Evolutionary conservation across 2,113 vertebrate genomes (phyloP).

Genomic region (Pterocles orientalis): DNA sequence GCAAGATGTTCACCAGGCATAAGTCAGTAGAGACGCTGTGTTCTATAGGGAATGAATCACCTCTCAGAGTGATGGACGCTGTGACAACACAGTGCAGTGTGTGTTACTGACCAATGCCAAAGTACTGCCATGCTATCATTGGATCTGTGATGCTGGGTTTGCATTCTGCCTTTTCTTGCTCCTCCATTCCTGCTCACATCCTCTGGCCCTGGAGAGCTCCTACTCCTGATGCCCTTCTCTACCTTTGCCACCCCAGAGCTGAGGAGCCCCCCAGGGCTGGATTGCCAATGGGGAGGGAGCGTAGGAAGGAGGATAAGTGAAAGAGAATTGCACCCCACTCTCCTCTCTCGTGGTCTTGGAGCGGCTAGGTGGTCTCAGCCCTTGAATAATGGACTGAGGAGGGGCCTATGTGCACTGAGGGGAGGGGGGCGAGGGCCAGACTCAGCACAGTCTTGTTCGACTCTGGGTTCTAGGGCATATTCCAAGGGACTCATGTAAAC

Average conservation of each 20-base stretch:
- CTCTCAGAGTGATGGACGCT: not conserved
- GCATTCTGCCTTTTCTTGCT: not conserved
- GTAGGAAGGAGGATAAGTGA: not conserved
- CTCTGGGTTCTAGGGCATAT: not conserved
- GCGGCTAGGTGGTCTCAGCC: not conserved
- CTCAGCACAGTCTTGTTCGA: not conserved
- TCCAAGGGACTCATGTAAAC: not conserved
- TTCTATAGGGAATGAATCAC: not conserved
- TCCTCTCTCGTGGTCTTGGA: not conserved
- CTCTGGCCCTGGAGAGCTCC: not conserved
- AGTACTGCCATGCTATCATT: not conserved
- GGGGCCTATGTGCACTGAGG: not conserved
- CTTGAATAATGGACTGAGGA: not conserved
- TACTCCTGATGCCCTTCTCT: not conserved
- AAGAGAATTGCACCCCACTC: not conserved
- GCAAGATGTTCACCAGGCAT: not conserved
- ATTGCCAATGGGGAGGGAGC: too few relatives aligned
- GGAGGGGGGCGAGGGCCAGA: not conserved
- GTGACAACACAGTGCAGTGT: rapidly evolving
- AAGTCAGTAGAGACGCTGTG: not conserved
- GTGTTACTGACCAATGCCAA: not conserved
- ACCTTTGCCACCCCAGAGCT: not conserved
- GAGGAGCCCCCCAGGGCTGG: not conserved
- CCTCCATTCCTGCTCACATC: not conserved
- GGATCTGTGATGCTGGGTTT: not conserved